Conservation (phyloP, 1,140 invertebrate genomes). For the Diprion similis region DNA sequence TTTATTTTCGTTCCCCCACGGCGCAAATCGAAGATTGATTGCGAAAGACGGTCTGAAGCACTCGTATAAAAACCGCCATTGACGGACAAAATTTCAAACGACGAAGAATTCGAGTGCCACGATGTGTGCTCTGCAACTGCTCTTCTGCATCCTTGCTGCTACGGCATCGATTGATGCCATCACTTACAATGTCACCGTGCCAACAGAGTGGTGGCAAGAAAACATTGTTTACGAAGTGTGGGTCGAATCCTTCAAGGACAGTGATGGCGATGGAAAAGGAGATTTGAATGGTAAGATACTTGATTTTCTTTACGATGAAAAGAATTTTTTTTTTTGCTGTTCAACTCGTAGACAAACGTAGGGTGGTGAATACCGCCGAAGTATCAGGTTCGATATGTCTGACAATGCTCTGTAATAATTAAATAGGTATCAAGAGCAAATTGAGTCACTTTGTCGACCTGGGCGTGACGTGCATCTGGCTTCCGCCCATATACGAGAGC, state of each 20-base stretch:
- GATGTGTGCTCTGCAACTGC: background rate
- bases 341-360: too few relatives aligned
- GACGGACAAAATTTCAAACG: too few relatives aligned
- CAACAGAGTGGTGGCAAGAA: conserved; percentile 71
- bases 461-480: conserved; percentile 43
- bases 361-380: too few relatives aligned
- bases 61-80: background rate
- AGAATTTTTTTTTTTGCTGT: too few relatives aligned
- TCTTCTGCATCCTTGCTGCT: background rate
- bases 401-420: too few relatives aligned
- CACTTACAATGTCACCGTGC: background rate
- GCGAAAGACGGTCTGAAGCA: background rate
- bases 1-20: too few relatives aligned
- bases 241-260: conserved; percentile 74
- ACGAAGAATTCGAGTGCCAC: background rate
- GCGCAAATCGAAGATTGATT: too few relatives aligned
- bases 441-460: conserved; percentile 40
- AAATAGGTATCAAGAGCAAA: conserved; percentile 4
- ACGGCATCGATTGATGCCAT: background rate
- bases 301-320: too few relatives aligned
- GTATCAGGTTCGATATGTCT: too few relatives aligned
- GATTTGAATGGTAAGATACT: conserved; percentile 65
- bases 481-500: conserved; percentile 60
- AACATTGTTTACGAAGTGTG: conserved; percentile 75
- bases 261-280: conserved; percentile 72